Percentiles rank a stretch among this genome's conserved stretches.
phyloP scores from a whole-genome alignment of 2,113 vertebrate genomes.

The Crocuta crocuta region DNA sequence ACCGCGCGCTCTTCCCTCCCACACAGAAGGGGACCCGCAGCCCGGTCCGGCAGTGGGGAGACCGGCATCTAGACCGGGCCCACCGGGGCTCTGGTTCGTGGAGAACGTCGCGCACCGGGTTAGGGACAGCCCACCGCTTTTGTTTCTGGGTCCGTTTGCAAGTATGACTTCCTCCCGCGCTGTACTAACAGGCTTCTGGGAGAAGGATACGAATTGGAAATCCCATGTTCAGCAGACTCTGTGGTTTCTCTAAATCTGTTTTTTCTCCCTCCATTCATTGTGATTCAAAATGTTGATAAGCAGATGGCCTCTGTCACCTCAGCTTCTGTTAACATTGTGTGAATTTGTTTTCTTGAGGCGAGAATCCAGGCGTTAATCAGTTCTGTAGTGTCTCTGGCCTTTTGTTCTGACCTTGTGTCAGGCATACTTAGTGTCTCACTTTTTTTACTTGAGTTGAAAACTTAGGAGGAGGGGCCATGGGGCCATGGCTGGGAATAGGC shows the following conservation, averaged over 20 bases:
- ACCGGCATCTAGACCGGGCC: no score
- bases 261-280: not conserved
- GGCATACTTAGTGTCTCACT: not conserved
- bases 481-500: not conserved
- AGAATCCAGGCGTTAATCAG: not conserved
- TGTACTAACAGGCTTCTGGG: not conserved
- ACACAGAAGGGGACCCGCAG: not conserved
- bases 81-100: no score
- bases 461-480: not conserved
- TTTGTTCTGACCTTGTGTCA: not conserved
- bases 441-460: not conserved
- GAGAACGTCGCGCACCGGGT: no score
- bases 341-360: not conserved
- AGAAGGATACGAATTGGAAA: not conserved
- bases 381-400: not conserved
- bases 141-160: not conserved
- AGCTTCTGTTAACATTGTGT: not conserved
- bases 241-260: not conserved
- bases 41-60: no score
- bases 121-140: not conserved
- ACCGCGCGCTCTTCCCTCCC: fast-evolving
- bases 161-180: not conserved
- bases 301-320: not conserved
- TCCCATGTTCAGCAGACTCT: not conserved
- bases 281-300: not conserved